These are phyloP conservation scores for Conus canariensis DNA, from an alignment of 2,888 invertebrate species.

Conservation along the genomic window DNA sequence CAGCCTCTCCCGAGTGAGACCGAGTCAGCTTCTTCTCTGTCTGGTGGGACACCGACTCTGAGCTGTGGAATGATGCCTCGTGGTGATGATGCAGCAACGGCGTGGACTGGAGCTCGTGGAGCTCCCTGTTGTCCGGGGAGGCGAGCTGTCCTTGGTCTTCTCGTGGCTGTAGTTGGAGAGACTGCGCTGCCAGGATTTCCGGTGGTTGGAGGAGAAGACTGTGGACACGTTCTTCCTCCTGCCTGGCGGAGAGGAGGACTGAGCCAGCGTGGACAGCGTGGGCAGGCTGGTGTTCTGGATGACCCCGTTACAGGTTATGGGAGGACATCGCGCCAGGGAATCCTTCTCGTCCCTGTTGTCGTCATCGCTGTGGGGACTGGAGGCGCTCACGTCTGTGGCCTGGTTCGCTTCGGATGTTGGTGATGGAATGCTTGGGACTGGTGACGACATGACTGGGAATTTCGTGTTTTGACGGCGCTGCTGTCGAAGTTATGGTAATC, in stretches of 20 bases:
- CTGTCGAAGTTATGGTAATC: background rate
- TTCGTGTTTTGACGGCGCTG: background rate
- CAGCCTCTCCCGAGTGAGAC: background rate
- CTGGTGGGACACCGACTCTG: background rate
- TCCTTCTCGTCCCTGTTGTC: background rate
- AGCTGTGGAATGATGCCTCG: background rate
- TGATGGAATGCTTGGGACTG: background rate
- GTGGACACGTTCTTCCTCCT: conserved; percentile 40
- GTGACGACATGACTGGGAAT: background rate
- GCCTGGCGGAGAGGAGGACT: background rate
- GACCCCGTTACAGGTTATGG: conserved; percentile 3
- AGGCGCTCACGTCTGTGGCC: background rate
- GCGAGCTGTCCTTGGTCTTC: background rate
- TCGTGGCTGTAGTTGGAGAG: conserved; percentile 42
- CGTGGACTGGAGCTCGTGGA: background rate
- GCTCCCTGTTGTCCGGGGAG: background rate
- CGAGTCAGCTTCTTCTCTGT: background rate
- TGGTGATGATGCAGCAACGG: background rate
- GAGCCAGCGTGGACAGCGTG: background rate
- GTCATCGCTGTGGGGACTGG: background rate
- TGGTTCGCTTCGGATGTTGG: background rate
- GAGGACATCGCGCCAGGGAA: background rate
- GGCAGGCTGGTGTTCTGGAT: conserved; percentile 12
- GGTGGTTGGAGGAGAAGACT: conserved; percentile 39
- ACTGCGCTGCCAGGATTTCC: conserved; percentile 35